Evolutionary conservation across 1,140 invertebrate species (phyloP).

Genomic region (silkworm (Bombyx mori)): DNA sequence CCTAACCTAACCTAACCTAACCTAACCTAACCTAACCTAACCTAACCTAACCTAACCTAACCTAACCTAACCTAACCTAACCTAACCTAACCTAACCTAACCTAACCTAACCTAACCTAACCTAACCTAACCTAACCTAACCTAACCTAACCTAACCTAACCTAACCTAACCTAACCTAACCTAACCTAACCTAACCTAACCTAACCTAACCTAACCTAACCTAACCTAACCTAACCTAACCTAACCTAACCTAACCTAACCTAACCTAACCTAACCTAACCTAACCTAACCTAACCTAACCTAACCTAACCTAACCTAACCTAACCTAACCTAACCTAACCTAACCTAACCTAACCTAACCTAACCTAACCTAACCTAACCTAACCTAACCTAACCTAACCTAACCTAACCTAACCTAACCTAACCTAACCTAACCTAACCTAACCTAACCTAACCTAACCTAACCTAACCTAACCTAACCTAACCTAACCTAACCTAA

Average conservation of each 20-base stretch:
- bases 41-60: slow-evolving; percentile 31
- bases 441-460: slow-evolving; percentile 1
- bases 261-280: slow-evolving; percentile 29
- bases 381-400: slow-evolving; percentile 5
- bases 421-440: slow-evolving; percentile 16
- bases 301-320: slow-evolving; percentile 14
- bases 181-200: slow-evolving; percentile 26
- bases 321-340: slow-evolving; percentile 38
- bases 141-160: slow-evolving; percentile 26
- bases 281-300: slow-evolving; percentile 30
- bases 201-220: slow-evolving; percentile 37
- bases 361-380: slow-evolving; percentile 42
- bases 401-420: not conserved
- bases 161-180: slow-evolving; percentile 21
- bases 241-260: slow-evolving; percentile 33
- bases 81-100: slow-evolving; percentile 26
- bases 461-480: slow-evolving; percentile 25
- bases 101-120: slow-evolving; percentile 25
- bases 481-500: slow-evolving; percentile 19
- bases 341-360: too few relatives aligned
- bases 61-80: slow-evolving; percentile 24
- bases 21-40: slow-evolving; percentile 26
- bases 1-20: too few relatives aligned
- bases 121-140: slow-evolving; percentile 28
- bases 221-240: slow-evolving; percentile 38